phyloP scores from a whole-genome alignment of 2,113 vertebrate genomes.

The Elgaria multicarinata region DNA sequence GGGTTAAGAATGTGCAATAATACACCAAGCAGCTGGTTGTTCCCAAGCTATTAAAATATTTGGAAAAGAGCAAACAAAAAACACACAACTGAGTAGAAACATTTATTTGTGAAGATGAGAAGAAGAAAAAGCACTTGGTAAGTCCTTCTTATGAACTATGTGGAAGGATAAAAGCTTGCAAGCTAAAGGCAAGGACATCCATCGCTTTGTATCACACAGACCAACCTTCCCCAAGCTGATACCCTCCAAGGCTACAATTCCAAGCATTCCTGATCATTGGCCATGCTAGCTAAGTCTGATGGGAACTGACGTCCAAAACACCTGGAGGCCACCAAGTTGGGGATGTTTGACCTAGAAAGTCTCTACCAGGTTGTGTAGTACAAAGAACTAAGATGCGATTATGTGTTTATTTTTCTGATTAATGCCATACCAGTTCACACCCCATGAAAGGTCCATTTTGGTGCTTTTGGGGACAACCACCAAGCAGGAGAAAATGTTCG shows the following conservation, averaged over 20 bases:
- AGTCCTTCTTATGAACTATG: neutral
- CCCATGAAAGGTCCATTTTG: neutral
- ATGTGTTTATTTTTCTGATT: neutral
- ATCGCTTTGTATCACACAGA: neutral
- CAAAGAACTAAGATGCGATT: neutral
- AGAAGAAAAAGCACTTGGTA: too few relatives aligned
- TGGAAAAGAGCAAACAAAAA: neutral
- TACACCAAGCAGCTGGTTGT: neutral
- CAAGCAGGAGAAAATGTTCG: neutral
- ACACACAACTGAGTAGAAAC: neutral
- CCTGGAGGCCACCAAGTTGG: too few relatives aligned
- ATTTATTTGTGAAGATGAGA: neutral
- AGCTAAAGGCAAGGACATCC: neutral
- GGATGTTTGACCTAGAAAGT: neutral
- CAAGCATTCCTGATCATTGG: too few relatives aligned
- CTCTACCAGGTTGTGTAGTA: neutral
- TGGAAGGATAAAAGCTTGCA: neutral
- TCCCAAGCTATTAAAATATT: conserved; percentile 3
- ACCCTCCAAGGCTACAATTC: too few relatives aligned
- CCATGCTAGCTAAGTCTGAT: too few relatives aligned
- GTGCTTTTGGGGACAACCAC: neutral
- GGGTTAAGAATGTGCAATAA: neutral
- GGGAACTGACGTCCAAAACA: too few relatives aligned
- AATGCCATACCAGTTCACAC: neutral
- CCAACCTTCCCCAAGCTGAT: too few relatives aligned